These are phyloP conservation scores for Belonocnema kinseyi DNA, from an alignment of 1,140 invertebrate species.

Conservation along the genomic window DNA sequence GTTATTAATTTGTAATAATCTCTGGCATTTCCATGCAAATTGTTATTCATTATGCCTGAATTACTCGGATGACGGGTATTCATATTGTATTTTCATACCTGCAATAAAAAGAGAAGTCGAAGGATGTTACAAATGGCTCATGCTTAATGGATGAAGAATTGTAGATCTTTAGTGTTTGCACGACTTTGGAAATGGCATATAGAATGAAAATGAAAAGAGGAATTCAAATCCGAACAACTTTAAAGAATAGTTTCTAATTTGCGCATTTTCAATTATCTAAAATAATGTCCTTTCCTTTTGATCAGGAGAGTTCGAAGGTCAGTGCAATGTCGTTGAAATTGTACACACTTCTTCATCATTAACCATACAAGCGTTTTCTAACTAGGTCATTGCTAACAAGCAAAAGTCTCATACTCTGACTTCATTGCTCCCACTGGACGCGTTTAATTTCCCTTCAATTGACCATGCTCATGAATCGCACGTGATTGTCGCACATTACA, in stretches of 20 bases:
- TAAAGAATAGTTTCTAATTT: neutral
- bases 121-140: neutral
- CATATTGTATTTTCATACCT: neutral
- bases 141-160: slow-evolving; percentile 9
- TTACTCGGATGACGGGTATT: slow-evolving; percentile 22
- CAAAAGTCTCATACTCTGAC: slow-evolving; percentile 60
- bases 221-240: neutral
- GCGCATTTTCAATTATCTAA: neutral
- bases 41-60: neutral
- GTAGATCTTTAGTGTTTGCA: neutral
- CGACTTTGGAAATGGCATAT: neutral
- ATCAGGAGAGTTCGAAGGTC: slow-evolving; percentile 16
- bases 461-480: slow-evolving; percentile 41
- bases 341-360: slow-evolving; percentile 61
- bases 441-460: slow-evolving; percentile 61
- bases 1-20: too few relatives aligned
- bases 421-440: slow-evolving; percentile 38
- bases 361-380: slow-evolving; percentile 61
- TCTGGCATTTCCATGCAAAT: slow-evolving; percentile 8
- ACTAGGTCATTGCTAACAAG: slow-evolving; percentile 70
- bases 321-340: slow-evolving; percentile 15
- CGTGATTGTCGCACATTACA: slow-evolving; percentile 20
- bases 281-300: neutral
- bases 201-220: neutral
- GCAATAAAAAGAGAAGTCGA: slow-evolving; percentile 21